Percentiles rank a stretch among this genome's conserved stretches.
Conservation (phyloP, 2,113 vertebrate species). For the Podiceps cristatus region DNA sequence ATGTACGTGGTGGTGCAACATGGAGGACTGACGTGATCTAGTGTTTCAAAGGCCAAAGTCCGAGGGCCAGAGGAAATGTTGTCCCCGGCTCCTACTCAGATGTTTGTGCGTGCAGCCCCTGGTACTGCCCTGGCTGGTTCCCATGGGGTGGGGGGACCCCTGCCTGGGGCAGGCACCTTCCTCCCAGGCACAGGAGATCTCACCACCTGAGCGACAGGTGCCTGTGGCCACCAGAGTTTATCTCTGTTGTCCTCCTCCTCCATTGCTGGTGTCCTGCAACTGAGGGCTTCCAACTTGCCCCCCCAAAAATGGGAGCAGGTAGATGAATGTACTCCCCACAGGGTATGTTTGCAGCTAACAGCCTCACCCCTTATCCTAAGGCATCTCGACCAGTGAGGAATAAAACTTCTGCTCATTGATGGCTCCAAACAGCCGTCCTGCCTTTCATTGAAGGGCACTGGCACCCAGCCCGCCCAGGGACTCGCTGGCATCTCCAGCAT, state of each 20-base stretch:
- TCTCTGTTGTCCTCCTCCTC: not conserved
- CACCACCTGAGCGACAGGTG: accelerated
- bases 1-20: not conserved
- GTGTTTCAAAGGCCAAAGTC: not conserved
- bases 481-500: accelerated
- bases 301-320: not conserved
- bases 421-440: not conserved
- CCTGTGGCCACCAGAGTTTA: not conserved
- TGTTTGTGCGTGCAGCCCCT: not conserved
- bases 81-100: not conserved
- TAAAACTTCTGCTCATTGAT: not conserved
- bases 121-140: accelerated
- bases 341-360: accelerated
- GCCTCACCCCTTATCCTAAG: not conserved
- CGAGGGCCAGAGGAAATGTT: not conserved
- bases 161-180: not conserved
- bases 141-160: too few species aligned
- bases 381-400: not conserved
- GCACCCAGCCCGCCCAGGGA: not conserved
- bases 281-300: not conserved
- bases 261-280: accelerated
- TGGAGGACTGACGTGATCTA: not conserved
- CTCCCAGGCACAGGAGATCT: not conserved
- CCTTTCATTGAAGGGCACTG: accelerated
- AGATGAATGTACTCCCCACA: accelerated